Evolutionary conservation across 30 jellyfish, hydroid and myxozoan species (phyloP), one percentile per base, ranked within the genome.

Genomic region (Mastigias papua): DNA sequence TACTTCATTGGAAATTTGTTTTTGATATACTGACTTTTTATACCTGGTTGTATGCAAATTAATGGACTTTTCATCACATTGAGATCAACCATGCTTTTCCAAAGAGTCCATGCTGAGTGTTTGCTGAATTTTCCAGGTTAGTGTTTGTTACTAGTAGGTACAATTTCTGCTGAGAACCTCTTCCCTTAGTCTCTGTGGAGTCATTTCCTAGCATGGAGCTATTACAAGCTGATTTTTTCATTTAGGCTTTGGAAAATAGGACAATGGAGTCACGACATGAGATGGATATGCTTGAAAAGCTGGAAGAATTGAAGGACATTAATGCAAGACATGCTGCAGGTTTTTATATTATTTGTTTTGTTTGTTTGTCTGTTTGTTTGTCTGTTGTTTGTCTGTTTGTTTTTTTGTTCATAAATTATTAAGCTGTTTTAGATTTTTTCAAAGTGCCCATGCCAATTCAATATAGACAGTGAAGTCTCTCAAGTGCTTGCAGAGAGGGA

Each of bases 191-290:
- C 54, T 42, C 54, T 42, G 7, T 42, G 54, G 54, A 6, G 25
- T 54, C 6, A 5, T 54, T 6, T 21, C 26, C 5, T 5, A 54
- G 2, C 67, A 19, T 54, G 8, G 8, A 46, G 16, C 60, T 46
- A 46, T 46, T 28, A 23, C 0, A 10, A 19, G 17, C 7, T 6
- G 13, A 42, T 19, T 54, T 16, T 11, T 54, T 6, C 17, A 10
- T 35, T 50, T 27, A 97, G 98, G 99, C 98, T 20, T 87, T 97
- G 15, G 99, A 97, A 76, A 93, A 93, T 60, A 91, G 99, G 50
- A 97, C 99, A 8, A 88, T 84, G 86, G 98, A 97, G 51, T 97
- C 99, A 15, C 85, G 95, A 77, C 78, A 87, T 10, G 99, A 97
- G 74, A 92, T 97, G 99, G 97, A 93, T 17, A 80, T 90, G 74